Base-by-base conservation (phyloP, 1,140 invertebrate species). In the Helicoverpa armigera region DNA sequence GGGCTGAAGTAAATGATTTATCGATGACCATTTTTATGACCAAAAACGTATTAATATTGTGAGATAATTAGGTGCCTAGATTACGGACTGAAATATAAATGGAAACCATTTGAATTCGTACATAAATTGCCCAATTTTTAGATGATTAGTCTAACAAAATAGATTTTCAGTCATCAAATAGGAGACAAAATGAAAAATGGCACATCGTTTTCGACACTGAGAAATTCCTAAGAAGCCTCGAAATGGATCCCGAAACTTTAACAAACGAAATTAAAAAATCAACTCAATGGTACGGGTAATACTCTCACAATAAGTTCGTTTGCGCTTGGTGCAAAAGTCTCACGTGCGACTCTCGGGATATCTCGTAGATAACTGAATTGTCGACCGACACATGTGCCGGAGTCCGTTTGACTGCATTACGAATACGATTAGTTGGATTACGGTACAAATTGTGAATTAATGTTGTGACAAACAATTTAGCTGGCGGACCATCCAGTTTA, bases 341-440 rank as follows among this genome's bases (percentile, higher is more conserved):
- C 85, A 86, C 87, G 87, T 89, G 81, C 84, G 81, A 82, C 88
- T 84, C 86, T 84, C 79, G 84, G 85, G 86, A 87, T 83, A 81
- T 85, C 79, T 85, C 70, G 35, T 16, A 50, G 86, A 86, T 88
- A 87, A 90, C 82, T 90, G 86, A 90, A 90, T 90, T 90, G 85
- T 87, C 86, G 86, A 85, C 85, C 81, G 88, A 81, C 85, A 86
- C 87, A 90, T 87, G 58, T 31, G 88, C 18, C 67, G 18, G 48
- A 50, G 16, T 50, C 65, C 4, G 11, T 70, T 51, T 53, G 67
- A 51, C 48, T 51, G 23, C 50, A 53, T 70, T 53, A 70, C 67
- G 67, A 70, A 70, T 53, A 29, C 67, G 48, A 70, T 70, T 70
- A 70, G 67, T 70, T 31, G 50, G 67, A 70, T 70, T 54, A 70